Base-by-base conservation (phyloP, 2,888 invertebrate species). In the Caenorhabditis sulstoni region DNA sequence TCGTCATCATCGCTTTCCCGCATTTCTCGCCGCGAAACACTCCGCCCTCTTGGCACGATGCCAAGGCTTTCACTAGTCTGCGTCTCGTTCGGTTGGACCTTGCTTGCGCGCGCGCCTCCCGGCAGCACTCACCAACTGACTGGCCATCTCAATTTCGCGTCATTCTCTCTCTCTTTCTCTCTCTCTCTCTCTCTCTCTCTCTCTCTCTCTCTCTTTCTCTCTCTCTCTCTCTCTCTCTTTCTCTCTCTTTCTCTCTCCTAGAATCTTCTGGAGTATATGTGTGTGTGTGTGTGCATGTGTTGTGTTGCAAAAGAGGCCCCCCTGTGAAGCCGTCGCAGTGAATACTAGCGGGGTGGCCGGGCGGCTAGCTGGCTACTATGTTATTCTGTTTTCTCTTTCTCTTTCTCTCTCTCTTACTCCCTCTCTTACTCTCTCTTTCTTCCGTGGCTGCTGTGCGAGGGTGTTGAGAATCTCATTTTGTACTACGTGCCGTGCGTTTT, bases 81-180 rank as follows among this genome's bases (percentile, higher is more conserved):
- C 7, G 29, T 29, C 29, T 29, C 29, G 3, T 29, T 7, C 29
- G 29, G 47, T 50, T 47, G 55, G 55, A 47, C 16, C 53, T 53
- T 23, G 16, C 55, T 16, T 37, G 45, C 37, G 66, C 47, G 55
- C 35, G 55, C 39, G 47, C 47, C 49, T 16, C 45, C n/a, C n/a
- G n/a, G n/a, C n/a, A n/a, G n/a, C 49, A 23, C 49, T 12, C 8
- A 53, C 35, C 9, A 41, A 53, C 57, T 35, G 22, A 68, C 68
- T 68, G 68, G 52, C 68, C 59, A 68, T 68, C 68, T 68, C 68
- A 52, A 61, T 68, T 68, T 68, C 68, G 39, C 29, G 29, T 52
- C 53, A 52, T 50, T 55, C 45, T 37, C 37, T 55, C 47, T 67
- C 67, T 50, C 67, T 50, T 23, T 49, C 55, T 66, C 66, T 29